These are phyloP conservation scores for Shinisaurus crocodilurus DNA, from an alignment of 2,113 vertebrate species.

Conservation along the genomic window DNA sequence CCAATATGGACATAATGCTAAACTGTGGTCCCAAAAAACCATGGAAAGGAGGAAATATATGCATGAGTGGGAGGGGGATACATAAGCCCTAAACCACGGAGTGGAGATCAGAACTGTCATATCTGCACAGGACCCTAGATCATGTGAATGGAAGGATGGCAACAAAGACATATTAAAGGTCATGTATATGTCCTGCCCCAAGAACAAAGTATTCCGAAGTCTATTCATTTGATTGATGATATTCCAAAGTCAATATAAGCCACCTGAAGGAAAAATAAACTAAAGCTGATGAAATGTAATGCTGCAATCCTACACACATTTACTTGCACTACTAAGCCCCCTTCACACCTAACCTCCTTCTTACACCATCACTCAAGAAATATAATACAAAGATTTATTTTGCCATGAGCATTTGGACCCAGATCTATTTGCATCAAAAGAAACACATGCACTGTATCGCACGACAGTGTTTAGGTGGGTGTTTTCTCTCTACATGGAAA, in stretches of 20 bases:
- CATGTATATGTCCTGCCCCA: not conserved
- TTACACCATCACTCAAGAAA: not conserved
- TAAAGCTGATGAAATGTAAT: not conserved
- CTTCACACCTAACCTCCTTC: not conserved
- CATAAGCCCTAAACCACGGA: not conserved
- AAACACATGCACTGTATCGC: not conserved
- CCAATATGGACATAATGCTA: not conserved
- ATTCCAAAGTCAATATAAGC: not conserved
- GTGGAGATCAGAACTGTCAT: not conserved
- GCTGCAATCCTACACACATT: not conserved
- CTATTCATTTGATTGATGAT: not conserved
- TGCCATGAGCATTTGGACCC: not conserved
- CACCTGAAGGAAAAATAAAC: too few relatives aligned
- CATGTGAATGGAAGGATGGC: not conserved
- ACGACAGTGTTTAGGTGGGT: not conserved
- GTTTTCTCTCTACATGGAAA: not conserved
- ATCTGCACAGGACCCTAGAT: not conserved
- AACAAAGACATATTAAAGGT: not conserved
- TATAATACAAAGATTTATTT: not conserved
- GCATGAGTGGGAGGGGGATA: not conserved
- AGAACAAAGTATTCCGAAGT: not conserved
- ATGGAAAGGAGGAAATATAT: not conserved
- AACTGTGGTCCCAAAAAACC: not conserved
- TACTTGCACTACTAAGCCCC: too few relatives aligned
- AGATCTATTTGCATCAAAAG: not conserved